Conservation (phyloP, 2,888 invertebrate species). For the Epinotia nisella region DNA sequence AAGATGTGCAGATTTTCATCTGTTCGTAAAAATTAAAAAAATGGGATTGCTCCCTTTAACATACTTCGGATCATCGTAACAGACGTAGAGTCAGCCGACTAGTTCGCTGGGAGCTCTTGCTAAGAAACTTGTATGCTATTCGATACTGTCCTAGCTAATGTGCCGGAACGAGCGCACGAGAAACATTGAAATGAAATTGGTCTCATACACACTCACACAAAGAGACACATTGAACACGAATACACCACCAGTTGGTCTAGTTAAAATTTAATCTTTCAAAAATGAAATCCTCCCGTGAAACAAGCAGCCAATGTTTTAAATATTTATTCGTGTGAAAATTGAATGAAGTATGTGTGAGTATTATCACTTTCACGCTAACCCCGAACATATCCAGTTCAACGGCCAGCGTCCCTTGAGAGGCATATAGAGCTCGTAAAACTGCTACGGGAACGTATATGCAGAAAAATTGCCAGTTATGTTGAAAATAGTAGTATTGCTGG, state of each 20-base stretch:
- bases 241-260: no score
- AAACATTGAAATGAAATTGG: no score
- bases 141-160: no score
- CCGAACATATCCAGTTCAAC: background rate
- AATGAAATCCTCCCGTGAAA: background rate
- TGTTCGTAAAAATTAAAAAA: background rate
- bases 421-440: constrained; percentile 17
- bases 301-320: background rate
- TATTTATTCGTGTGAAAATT: background rate
- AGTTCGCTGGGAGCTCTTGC: no score
- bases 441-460: background rate
- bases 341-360: constrained; percentile 1
- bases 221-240: no score
- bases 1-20: no score
- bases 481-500: background rate
- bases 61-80: no score
- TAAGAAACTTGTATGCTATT: no score
- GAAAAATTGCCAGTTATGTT: background rate
- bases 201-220: no score
- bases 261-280: background rate
- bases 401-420: constrained; percentile 5
- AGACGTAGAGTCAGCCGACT: no score
- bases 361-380: constrained; percentile 2
- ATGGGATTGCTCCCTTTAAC: no score
- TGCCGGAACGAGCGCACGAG: no score